Evolutionary conservation across 2,113 vertebrate genomes (phyloP).

Genomic region (Ranitomeya imitator): DNA sequence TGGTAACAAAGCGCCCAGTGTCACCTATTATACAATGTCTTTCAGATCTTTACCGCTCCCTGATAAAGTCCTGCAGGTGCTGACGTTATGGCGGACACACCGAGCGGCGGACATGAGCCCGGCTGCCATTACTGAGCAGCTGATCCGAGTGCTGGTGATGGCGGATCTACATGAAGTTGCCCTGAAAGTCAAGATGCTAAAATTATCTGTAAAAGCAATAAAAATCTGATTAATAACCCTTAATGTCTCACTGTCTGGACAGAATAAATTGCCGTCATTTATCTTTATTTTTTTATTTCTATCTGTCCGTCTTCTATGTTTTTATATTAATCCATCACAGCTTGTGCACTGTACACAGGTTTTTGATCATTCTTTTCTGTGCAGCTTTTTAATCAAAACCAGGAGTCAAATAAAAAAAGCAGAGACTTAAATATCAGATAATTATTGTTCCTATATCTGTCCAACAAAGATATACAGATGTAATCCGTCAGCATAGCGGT

Average conservation of each 20-base stretch:
- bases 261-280: not conserved
- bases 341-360: too few species aligned
- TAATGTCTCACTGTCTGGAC: not conserved
- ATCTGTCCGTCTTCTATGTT: too few species aligned
- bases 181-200: conserved; percentile 66
- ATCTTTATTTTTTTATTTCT: too few species aligned
- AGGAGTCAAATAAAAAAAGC: too few species aligned
- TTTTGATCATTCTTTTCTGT: too few species aligned
- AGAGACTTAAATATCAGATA: too few species aligned
- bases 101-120: conserved; percentile 50
- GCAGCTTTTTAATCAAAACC: too few species aligned
- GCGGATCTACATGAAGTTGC: conserved; percentile 65
- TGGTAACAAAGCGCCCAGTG: not conserved
- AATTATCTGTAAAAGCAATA: conserved; percentile 61
- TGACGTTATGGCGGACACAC: conserved; percentile 64
- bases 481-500: too few species aligned
- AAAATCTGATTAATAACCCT: conserved; percentile 63
- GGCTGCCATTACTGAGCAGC: conserved; percentile 61
- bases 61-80: conserved; percentile 61
- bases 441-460: too few species aligned
- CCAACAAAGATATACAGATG: too few species aligned
- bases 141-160: conserved; percentile 66
- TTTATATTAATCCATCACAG: too few species aligned
- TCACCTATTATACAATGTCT: conserved; percentile 5
- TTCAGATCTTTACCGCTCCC: conserved; percentile 61